A percentile compares a stretch with the other conserved stretches of the same genome.
phyloP scores from a whole-genome alignment of 2,888 invertebrate genomes.

The Lymantria monacha region DNA sequence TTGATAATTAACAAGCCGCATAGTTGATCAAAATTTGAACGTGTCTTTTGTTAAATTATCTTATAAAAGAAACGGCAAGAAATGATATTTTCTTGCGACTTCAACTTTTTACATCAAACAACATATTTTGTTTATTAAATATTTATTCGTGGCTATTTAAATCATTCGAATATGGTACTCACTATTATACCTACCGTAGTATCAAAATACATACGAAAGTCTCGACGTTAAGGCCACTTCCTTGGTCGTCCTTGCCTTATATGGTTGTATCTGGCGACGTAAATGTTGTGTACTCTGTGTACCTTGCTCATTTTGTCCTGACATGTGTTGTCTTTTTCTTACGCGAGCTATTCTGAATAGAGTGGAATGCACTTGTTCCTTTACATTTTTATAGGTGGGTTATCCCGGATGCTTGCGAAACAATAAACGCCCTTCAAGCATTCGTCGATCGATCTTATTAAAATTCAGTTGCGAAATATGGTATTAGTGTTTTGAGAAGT shows the following conservation, averaged over 20 bases:
- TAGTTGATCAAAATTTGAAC: too few species aligned
- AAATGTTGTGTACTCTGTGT: conserved; percentile 28
- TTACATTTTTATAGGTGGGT: conserved; percentile 28
- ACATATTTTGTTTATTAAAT: conserved; percentile 17
- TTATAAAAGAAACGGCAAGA: background rate
- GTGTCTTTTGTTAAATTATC: too few species aligned
- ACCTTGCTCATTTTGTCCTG: conserved; percentile 29
- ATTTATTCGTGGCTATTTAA: conserved; percentile 21
- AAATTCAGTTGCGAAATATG: too few species aligned
- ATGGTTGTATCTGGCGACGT: conserved; percentile 52
- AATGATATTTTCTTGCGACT: background rate
- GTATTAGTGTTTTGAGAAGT: too few species aligned
- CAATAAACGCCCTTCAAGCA: background rate
- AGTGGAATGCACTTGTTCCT: conserved; percentile 15
- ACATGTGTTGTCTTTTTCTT: conserved; percentile 25
- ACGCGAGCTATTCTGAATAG: conserved; percentile 15
- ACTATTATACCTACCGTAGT: conserved; percentile 21
- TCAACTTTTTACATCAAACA: conserved; percentile 14
- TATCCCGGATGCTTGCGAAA: conserved; percentile 25
- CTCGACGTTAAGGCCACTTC: conserved; percentile 47
- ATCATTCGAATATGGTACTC: conserved; percentile 15
- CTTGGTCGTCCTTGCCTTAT: conserved; percentile 64
- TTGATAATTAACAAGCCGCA: too few species aligned
- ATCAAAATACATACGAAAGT: conserved; percentile 45
- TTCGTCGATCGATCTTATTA: too few species aligned